These are phyloP conservation scores for Saccostrea glomerata DNA, from an alignment of 1,140 invertebrate species.

Conservation along the genomic window DNA sequence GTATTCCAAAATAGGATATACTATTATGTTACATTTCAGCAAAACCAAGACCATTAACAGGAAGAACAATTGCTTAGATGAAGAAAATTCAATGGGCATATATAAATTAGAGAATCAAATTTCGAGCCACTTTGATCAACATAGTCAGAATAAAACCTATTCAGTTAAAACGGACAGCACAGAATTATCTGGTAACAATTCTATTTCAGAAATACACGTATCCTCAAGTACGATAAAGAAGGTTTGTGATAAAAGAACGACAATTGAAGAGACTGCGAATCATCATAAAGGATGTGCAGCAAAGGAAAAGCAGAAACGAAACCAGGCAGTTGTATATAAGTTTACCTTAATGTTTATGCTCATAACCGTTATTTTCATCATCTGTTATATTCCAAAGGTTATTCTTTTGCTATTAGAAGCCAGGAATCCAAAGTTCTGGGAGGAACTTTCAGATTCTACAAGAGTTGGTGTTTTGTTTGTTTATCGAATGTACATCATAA, in stretches of 20 bases:
- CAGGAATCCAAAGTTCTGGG: background rate
- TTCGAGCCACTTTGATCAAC: background rate
- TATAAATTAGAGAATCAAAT: background rate
- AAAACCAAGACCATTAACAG: background rate
- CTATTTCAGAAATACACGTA: background rate
- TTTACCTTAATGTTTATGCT: slow-evolving; percentile 35
- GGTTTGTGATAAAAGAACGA: background rate
- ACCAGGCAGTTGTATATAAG: slow-evolving; percentile 33
- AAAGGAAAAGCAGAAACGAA: background rate
- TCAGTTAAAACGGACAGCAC: background rate
- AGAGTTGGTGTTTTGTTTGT: background rate
- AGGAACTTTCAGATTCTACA: background rate
- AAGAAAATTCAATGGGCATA: no score
- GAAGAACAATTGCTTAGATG: background rate
- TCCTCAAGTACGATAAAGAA: background rate
- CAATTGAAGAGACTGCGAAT: background rate
- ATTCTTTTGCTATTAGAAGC: slow-evolving; percentile 30
- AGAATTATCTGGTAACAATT: background rate
- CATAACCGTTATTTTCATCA: slow-evolving; percentile 23
- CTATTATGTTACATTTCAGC: background rate
- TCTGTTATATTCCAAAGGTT: slow-evolving; percentile 41
- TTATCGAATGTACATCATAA: slow-evolving; percentile 30
- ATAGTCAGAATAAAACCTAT: no score
- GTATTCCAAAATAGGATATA: background rate
- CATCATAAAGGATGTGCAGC: background rate